Base-by-base conservation (phyloP, 1,140 invertebrate genomes). In the Sycophila sp. region DNA sequence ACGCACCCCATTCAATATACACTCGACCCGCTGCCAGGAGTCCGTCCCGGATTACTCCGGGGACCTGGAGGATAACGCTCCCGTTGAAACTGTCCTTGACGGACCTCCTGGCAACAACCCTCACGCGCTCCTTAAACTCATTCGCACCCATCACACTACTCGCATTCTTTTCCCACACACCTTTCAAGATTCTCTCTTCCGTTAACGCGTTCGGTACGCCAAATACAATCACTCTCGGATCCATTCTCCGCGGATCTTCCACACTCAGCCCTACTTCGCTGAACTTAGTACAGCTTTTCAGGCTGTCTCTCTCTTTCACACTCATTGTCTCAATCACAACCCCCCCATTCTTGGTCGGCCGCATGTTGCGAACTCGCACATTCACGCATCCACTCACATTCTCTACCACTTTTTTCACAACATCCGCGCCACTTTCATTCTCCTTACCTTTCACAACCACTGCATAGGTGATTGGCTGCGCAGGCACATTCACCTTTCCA, bases 341-440 rank as follows among this genome's bases (percentile, higher is more conserved):
- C 22, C 17, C 45, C 4, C n/a, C 45, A 22, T 19, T n/a, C n/a
- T n/a, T n/a, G n/a, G n/a, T n/a, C n/a, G n/a, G n/a, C n/a, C n/a
- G n/a, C n/a, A n/a, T n/a, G n/a, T n/a, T n/a, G n/a, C n/a, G n/a
- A n/a, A n/a, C n/a, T n/a, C n/a, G n/a, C 22, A 4, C 45, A 8
- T 47, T 22, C 45, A 22, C 22, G 3, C 22, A 19, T 19, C 8
- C 6, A 11, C n/a, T 4, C n/a, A 47, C 45, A 17, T 40, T 47
- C 45, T 19, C 17, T 2, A 11, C 19, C 7, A 45, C n/a, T 7
- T 19, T n/a, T 47, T 47, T 6, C 42, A n/a, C 42, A 7, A 47
- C 2, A 47, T 47, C 19, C 42, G 68, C 4, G 58, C 56, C 2
- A 66, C 73, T 11, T 38, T 38, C 36, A 38, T n/a, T n/a, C 36